phyloP scores from a whole-genome alignment of 53 echinoderm and acorn worm genomes.

The Crossaster papposus region DNA sequence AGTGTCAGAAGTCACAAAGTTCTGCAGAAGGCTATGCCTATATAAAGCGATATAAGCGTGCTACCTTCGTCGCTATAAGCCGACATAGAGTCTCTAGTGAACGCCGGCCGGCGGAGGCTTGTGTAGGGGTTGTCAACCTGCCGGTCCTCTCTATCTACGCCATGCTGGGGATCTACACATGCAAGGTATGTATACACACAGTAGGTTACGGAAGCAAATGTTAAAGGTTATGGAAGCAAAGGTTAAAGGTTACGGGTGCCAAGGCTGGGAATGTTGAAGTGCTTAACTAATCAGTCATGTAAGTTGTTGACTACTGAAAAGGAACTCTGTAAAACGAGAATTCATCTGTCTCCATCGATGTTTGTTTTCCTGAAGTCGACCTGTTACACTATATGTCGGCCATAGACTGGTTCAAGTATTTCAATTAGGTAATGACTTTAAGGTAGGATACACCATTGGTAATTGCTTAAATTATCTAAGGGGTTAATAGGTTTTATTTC shows the following conservation, averaged over 20 bases:
- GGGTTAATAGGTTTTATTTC: too few relatives aligned
- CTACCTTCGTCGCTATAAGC: slow-evolving; percentile 63
- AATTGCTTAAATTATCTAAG: background rate
- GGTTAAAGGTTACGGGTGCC: background rate
- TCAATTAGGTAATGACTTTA: too few relatives aligned
- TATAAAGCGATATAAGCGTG: background rate
- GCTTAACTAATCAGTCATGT: too few relatives aligned
- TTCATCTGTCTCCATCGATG: too few relatives aligned
- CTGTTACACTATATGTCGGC: too few relatives aligned
- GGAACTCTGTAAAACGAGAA: too few relatives aligned
- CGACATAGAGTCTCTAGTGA: slow-evolving; percentile 47
- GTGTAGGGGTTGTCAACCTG: background rate
- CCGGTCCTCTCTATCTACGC: background rate
- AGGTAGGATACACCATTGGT: too few relatives aligned
- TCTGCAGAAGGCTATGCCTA: background rate
- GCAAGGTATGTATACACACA: background rate
- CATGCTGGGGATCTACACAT: slow-evolving; percentile 22
- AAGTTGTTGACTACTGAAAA: too few relatives aligned
- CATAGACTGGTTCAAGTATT: too few relatives aligned
- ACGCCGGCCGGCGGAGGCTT: background rate
- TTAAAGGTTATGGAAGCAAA: background rate
- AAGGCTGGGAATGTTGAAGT: background rate
- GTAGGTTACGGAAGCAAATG: background rate
- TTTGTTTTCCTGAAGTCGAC: too few relatives aligned
- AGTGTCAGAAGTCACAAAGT: too few relatives aligned